Percentiles rank a stretch among this genome's conserved stretches.
These are phyloP conservation scores for Amyelois transitella DNA, from an alignment of 1,140 invertebrate species.

Conservation along the genomic window DNA sequence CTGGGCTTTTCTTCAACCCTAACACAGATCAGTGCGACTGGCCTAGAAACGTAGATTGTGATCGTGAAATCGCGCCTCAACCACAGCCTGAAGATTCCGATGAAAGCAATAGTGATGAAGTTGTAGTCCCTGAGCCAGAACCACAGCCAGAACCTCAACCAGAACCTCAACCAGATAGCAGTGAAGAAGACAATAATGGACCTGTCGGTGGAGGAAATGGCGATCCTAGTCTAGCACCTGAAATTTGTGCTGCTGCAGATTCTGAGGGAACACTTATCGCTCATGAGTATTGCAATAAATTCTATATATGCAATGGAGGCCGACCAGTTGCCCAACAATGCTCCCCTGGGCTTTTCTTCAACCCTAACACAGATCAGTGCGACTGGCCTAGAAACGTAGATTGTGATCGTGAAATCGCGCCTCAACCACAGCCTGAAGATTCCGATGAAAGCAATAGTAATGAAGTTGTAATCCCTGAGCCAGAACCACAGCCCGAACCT, in stretches of 20 bases:
- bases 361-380: constrained; percentile 74
- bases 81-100: no score
- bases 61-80: no score
- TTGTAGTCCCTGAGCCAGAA: no score
- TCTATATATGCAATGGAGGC: constrained; percentile 26
- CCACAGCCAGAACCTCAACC: background rate
- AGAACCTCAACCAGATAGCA: constrained; percentile 6
- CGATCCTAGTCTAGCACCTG: constrained; percentile 22
- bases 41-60: constrained; percentile 72
- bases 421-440: constrained; percentile 3
- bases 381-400: constrained; percentile 52
- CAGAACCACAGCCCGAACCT: no score
- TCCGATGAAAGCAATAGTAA: no score
- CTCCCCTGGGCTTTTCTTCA: constrained; percentile 66
- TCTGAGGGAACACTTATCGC: constrained; percentile 24
- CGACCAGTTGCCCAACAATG: constrained; percentile 16
- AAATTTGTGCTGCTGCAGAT: constrained; percentile 24
- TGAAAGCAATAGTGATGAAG: no score
- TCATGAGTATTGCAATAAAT: constrained; percentile 34
- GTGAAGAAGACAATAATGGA: constrained; percentile 1
- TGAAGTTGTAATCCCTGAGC: no score
- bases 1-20: no score
- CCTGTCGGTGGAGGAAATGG: constrained; percentile 13
- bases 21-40: no score
- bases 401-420: constrained; percentile 20